Percentiles rank a stretch among this genome's conserved stretches.
phyloP scores from a whole-genome alignment of 2,797 vertebrate species.

The Anguilla megastoma region DNA sequence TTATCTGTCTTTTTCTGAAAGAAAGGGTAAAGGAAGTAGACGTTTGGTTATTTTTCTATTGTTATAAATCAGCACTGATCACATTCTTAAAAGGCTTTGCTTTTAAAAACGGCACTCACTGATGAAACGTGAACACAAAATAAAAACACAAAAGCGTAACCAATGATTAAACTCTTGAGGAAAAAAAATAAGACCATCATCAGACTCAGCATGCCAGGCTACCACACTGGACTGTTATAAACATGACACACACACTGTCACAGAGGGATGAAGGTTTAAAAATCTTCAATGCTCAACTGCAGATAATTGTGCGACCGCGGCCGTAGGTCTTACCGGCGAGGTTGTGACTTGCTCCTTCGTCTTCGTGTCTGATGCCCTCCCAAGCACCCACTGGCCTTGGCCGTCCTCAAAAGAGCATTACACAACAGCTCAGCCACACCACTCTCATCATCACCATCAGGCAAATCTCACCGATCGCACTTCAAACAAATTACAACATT shows the following conservation, averaged over 20 bases:
- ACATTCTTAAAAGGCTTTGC: background rate
- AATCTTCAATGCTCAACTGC: too few relatives aligned
- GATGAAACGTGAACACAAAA: background rate
- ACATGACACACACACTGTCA: background rate
- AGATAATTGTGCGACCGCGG: background rate
- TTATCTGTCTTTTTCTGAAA: slow-evolving; percentile 36
- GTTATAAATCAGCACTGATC: too few relatives aligned
- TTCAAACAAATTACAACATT: background rate
- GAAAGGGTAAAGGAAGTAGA: background rate
- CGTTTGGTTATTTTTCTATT: background rate
- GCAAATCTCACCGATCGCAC: background rate
- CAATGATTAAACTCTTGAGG: background rate
- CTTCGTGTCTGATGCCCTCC: background rate
- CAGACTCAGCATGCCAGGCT: background rate
- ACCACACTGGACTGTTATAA: background rate
- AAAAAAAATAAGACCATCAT: background rate
- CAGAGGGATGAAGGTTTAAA: background rate
- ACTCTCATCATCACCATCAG: background rate
- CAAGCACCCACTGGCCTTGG: slow-evolving; percentile 16
- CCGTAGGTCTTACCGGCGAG: slow-evolving; percentile 1
- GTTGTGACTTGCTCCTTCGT: background rate
- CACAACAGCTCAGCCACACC: background rate
- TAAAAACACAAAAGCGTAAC: background rate
- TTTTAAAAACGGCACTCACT: background rate
- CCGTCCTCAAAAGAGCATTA: slow-evolving; percentile 11